These are phyloP conservation scores for Prolemur simus DNA, from an alignment of 2,113 vertebrate species.

Conservation along the genomic window DNA sequence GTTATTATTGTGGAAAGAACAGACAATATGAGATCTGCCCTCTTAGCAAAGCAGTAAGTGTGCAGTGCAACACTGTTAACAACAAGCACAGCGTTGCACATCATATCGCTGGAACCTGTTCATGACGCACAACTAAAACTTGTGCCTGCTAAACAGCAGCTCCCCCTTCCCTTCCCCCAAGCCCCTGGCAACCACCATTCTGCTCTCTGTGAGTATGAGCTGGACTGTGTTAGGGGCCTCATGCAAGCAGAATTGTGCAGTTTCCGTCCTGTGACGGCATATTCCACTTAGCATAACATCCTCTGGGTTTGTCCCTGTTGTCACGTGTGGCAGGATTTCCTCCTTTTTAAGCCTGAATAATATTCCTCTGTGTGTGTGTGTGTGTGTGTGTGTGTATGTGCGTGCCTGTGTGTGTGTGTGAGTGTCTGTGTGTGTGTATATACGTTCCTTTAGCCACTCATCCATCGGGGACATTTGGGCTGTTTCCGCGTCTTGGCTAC, in stretches of 20 bases:
- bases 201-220: neutral
- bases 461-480: too few relatives aligned
- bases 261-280: too few relatives aligned
- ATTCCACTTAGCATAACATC: fast-evolving
- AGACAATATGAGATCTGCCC: neutral
- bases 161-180: neutral
- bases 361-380: neutral
- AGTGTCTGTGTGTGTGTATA: too few relatives aligned
- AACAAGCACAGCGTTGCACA: fast-evolving
- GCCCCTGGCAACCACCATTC: neutral
- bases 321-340: neutral
- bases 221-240: too few relatives aligned
- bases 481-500: neutral
- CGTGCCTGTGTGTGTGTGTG: neutral
- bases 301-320: too few relatives aligned
- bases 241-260: fast-evolving
- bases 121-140: too few relatives aligned
- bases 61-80: neutral
- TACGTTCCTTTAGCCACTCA: neutral
- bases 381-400: too few relatives aligned
- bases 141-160: fast-evolving
- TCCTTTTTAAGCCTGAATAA: neutral
- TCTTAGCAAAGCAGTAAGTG: neutral
- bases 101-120: neutral
- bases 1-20: fast-evolving